Base-by-base conservation (phyloP, 2,888 invertebrate species). In the Orgyia antiqua region DNA sequence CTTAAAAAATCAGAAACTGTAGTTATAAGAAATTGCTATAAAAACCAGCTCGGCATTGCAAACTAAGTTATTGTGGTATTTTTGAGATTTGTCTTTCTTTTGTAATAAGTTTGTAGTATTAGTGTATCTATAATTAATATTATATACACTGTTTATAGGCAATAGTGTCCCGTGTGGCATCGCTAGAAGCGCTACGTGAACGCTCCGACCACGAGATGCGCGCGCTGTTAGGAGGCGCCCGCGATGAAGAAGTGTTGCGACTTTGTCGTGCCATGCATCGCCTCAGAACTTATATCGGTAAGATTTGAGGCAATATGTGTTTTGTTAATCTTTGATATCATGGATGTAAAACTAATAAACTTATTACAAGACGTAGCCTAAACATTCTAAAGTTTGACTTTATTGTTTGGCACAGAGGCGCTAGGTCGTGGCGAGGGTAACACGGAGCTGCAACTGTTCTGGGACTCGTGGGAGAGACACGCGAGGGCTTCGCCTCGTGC, bases 381-480 rank as follows among this genome's bases (percentile, higher is more conserved):
- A n/a, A n/a, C n/a, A n/a, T n/a, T n/a, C n/a, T n/a, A n/a, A n/a
- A n/a, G n/a, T n/a, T n/a, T n/a, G n/a, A n/a, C n/a, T n/a, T n/a
- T n/a, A n/a, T n/a, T n/a, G n/a, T 15, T 15, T 24, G 7, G n/a
- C 13, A 1, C 68, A 86, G 84, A 86, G 45, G 83, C 83, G 0
- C 43, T 86, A 7, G 74, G 68, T 0, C 72, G 82, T 2, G 84
- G 84, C 24, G 83, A 83, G 13, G 90, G 86, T 24, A 87, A 87
- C 40, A 87, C 88, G 33, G 64, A 91, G 86, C 57, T 92, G 62
- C 90, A 92, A 45, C 87, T 98, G 51, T 96, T 94, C 79, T 98
- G 97, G 97, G 97, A 97, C 76, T 96, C 96, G 4, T 97, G 96
- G 96, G 96, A 96, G 74, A 87, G 93, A 29, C 91, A 90, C 63